Evolutionary conservation across 1,140 invertebrate genomes (phyloP).

Genomic region (Brachionus rotundiformis): DNA sequence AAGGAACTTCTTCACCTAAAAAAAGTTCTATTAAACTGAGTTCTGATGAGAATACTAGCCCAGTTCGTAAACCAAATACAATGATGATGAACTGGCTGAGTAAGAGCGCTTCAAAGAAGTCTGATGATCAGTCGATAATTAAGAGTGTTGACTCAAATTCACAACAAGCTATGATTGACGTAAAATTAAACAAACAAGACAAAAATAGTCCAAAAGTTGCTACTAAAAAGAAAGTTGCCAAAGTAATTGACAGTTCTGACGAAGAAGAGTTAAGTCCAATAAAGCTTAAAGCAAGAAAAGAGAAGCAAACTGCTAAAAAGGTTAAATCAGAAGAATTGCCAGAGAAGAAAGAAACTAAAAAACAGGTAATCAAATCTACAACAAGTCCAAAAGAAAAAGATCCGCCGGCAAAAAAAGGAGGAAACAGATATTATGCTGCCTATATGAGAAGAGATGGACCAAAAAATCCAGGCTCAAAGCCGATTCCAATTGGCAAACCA

Average conservation of each 20-base stretch:
- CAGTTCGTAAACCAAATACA: not conserved
- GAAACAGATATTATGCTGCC: constrained; percentile 28
- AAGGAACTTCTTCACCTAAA: constrained; percentile 6
- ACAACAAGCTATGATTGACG: not conserved
- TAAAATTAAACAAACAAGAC: not conserved
- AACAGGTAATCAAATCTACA: not conserved
- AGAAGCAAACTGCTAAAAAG: constrained; percentile 22
- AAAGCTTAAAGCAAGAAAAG: constrained; percentile 54
- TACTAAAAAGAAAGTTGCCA: constrained; percentile 45
- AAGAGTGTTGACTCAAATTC: constrained; percentile 15
- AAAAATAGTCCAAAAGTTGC: constrained; percentile 15
- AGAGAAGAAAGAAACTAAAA: constrained; percentile 10
- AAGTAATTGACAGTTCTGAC: constrained; percentile 52
- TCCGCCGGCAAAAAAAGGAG: not conserved
- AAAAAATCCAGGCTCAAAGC: constrained; percentile 6
- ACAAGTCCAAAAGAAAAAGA: not conserved
- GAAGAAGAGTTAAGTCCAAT: constrained; percentile 54
- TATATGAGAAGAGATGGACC: constrained; percentile 34
- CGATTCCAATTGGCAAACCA: constrained; percentile 55
- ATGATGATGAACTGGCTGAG: constrained; percentile 47
- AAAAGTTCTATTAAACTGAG: constrained; percentile 7
- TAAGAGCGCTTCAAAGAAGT: constrained; percentile 14
- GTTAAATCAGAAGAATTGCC: not conserved
- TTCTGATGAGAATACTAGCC: constrained; percentile 42
- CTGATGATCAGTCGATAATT: not conserved